These are phyloP conservation scores for Epizoanthus scotinus DNA, from an alignment of 92 coral and sea anemone genomes.

Conservation along the genomic window DNA sequence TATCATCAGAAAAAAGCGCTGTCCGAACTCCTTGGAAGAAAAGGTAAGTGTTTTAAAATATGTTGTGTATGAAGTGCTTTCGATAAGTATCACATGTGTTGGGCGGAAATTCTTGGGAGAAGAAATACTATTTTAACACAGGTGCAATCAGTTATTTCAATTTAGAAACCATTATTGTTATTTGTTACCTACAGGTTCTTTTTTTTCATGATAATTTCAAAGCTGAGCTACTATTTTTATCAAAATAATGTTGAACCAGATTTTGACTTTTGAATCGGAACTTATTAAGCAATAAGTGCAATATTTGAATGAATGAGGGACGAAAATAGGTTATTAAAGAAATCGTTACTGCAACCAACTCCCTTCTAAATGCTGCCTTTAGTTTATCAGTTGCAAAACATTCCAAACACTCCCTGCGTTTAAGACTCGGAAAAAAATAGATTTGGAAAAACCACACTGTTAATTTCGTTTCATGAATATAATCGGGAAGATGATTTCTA, in stretches of 20 bases:
- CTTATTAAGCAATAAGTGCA: constrained; percentile 12
- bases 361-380: constrained; percentile 32
- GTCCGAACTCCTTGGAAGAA: constrained; percentile 4
- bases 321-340: neutral
- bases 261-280: neutral
- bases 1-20: neutral
- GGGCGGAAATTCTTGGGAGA: neutral
- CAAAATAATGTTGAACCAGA: neutral
- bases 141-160: constrained; percentile 18
- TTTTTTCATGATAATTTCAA: neutral
- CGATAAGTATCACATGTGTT: neutral
- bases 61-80: neutral
- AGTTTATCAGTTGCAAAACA: neutral
- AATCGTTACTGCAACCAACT: constrained; percentile 16
- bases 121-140: neutral
- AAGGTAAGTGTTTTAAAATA: constrained; percentile 7
- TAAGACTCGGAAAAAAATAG: neutral
- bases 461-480: too few relatives aligned
- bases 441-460: too few relatives aligned
- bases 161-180: neutral
- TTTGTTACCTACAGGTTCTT: neutral
- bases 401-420: neutral
- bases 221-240: constrained; percentile 15
- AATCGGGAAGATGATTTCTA: too few relatives aligned
- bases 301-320: neutral